Evolutionary conservation across 2,113 vertebrate species (phyloP), one percentile per base, ranked within the genome.

Genomic region (Pollimyrus isidori): DNA sequence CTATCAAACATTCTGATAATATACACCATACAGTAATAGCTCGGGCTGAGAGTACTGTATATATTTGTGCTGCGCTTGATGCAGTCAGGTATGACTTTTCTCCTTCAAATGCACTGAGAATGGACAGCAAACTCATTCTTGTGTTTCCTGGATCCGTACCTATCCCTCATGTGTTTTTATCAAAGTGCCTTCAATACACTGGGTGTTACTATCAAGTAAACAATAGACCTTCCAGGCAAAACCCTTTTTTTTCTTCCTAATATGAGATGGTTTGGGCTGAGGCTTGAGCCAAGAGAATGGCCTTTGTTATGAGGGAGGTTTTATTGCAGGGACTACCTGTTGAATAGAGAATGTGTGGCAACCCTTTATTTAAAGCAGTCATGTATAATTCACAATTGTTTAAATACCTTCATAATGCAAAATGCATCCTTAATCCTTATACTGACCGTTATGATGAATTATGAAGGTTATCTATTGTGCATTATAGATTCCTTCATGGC

Each of bases 221-320:
- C 1, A 90, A 87, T 91, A 69, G 91, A 93, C 92, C 92, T 94
- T 92, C 86, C 15, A 48, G 56, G 15, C 73, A 39, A 19, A 39
- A 42, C 35, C 58, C 4, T 52, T 56, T 56, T 56, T 56, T 62
- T 62, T n/a, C 58, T 26, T 26, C 26, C 62, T 30, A 69, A 30
- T 13, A 35, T 42, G 4, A 80, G 73, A 76, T 42, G 69, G 73
- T 39, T 19, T 19, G 35, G 15, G 73, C 35, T 80, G 30, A 39
- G 73, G 30, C 35, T 42, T 39, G 73, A 80, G 6, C 73, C 73
- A 42, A 19, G 35, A 80, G 35, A 80, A 80, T 80, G 35, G 73
- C 15, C 73, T 80, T 42, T 69, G 10, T 69, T 69, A 30, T 69
- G 62, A 26, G 10, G n/a, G 3, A 69, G 62, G 62, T 30, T 76